Evolutionary conservation across 2,797 vertebrate genomes (phyloP), one percentile per base, ranked within the genome.

Genomic region (Alauda arvensis): DNA sequence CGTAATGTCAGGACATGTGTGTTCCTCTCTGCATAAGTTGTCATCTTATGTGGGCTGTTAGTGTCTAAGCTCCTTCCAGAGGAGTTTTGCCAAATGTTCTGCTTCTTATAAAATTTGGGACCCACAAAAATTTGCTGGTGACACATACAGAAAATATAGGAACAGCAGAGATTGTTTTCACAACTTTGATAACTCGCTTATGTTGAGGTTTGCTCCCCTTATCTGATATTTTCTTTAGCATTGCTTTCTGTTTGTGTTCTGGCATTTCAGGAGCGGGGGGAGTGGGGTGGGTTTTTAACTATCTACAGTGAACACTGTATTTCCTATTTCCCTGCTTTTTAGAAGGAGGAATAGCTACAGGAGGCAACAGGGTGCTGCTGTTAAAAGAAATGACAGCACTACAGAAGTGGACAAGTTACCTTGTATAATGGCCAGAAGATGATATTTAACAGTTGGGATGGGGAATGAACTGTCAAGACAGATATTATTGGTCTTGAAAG

Each of bases 331-430:
- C 6, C 19, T 65, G 11, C 4, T 25, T 66, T 72, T 74, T 46
- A 48, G 57, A 52, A 42, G 39, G 31, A 80, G 8, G 25, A 71
- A 55, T 61, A 49, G 5, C 37, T 63, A 33, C 4, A 61, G 15
- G 10, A 57, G 53, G 12, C 34, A 53, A 17, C 1, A 29, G 17
- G 13, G 20, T 74, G 45, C 26, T 12, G 12, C 12, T 37, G n/a
- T 3, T 53, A 43, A 53, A 53, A 40, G n/a, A 77, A 77, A 62
- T 4, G 0, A 19, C 18, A 61, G 11, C 2, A 0, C 26, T 15
- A 43, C 23, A 26, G 23, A 74, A 46, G 6, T 2, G 6, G 18
- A 25, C 12, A 51, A 75, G 13, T 42, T 11, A 12, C n/a, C 24
- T 39, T 56, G 10, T 56, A 42, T 33, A 34, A 26, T 56, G 18